Conservation (phyloP, 2,797 vertebrate genomes). For the Intellagama lesueurii region DNA sequence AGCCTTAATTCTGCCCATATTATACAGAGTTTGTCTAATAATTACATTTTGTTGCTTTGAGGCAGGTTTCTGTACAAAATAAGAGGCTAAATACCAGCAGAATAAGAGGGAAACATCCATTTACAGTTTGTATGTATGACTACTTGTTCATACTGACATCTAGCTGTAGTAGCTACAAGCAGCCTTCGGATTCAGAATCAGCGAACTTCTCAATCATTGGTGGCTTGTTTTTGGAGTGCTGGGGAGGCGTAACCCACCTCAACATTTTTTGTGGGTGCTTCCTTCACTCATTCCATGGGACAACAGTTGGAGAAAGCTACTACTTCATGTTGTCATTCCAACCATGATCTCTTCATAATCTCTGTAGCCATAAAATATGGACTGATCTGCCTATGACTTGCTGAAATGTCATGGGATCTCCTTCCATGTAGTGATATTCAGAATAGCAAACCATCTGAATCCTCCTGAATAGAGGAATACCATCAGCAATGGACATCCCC, state of each 20-base stretch:
- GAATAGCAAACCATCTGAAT: too few species aligned
- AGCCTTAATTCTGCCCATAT: constrained; percentile 43
- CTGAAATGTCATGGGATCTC: too few species aligned
- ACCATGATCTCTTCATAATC: not conserved
- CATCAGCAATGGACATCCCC: not conserved
- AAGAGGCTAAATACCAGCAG: not conserved
- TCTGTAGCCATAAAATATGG: too few species aligned
- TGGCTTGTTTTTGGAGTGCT: too few species aligned
- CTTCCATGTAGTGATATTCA: too few species aligned
- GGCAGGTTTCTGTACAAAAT: constrained; percentile 10
- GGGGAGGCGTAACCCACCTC: too few species aligned
- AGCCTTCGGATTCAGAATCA: not conserved
- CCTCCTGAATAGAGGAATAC: not conserved
- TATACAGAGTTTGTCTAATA: constrained; percentile 26
- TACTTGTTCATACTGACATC: not conserved
- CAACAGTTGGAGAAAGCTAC: not conserved
- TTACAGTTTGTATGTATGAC: not conserved
- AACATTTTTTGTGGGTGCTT: too few species aligned
- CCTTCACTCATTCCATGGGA: too few species aligned
- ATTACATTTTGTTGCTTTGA: constrained; percentile 41
- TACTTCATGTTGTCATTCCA: not conserved
- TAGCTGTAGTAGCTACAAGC: not conserved
- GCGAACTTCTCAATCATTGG: too few species aligned
- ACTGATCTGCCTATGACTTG: too few species aligned
- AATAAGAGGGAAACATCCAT: not conserved